Percentiles rank a stretch among this genome's conserved stretches.
These are phyloP conservation scores for Ptychodera flava DNA, from an alignment of 35 echinoderm and acorn worm genomes.

Conservation along the genomic window DNA sequence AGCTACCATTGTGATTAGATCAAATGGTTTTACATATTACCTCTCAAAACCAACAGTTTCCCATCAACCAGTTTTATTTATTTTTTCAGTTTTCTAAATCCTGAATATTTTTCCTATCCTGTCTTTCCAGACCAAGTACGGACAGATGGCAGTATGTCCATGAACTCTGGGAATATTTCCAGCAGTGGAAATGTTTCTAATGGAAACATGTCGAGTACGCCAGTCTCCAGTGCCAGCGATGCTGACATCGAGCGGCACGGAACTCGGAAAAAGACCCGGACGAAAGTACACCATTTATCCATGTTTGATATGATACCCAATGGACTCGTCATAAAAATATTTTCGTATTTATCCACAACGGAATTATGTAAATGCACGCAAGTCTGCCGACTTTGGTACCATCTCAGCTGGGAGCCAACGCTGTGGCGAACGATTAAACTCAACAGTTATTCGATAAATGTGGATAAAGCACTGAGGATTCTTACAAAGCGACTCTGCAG, in stretches of 20 bases:
- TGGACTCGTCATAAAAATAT: constrained; percentile 76
- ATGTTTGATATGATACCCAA: constrained; percentile 75
- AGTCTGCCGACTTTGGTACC: constrained; percentile 79
- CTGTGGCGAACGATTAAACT: constrained; percentile 78
- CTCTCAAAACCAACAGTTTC: too few relatives aligned
- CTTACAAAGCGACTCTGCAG: constrained; percentile 72
- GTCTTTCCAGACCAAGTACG: background rate
- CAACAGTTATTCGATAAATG: constrained; percentile 43
- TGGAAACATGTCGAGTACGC: background rate
- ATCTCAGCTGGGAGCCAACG: constrained; percentile 75
- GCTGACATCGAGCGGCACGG: background rate
- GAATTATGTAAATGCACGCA: constrained; percentile 68
- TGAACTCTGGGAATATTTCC: background rate
- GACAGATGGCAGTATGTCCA: background rate
- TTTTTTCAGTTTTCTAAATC: too few relatives aligned
- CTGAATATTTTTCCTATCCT: background rate
- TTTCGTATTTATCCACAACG: constrained; percentile 86
- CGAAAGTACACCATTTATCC: background rate
- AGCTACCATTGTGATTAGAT: too few relatives aligned
- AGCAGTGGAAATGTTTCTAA: background rate
- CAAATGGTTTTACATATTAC: too few relatives aligned
- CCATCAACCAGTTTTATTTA: too few relatives aligned
- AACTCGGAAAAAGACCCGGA: background rate
- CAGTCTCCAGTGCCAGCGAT: background rate
- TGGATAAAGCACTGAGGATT: constrained; percentile 63